These are phyloP conservation scores for Eudemis profundana DNA, from an alignment of 2,888 invertebrate species.

Conservation along the genomic window DNA sequence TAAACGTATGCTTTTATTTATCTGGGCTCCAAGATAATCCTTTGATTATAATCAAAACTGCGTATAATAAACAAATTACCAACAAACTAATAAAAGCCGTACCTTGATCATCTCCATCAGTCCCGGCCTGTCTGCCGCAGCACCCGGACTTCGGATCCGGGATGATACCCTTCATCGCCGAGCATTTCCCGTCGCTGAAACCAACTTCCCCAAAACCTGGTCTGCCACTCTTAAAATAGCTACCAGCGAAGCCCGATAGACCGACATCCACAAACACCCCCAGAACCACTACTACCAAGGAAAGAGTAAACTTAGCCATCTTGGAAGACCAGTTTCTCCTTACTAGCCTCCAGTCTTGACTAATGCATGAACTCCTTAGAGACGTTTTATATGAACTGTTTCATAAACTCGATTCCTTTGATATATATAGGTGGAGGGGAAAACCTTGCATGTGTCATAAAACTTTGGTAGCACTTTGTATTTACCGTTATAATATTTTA, in stretches of 20 bases:
- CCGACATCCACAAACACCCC: neutral
- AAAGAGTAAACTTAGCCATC: conserved; percentile 16
- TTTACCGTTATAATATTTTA: neutral
- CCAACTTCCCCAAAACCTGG: conserved; percentile 3
- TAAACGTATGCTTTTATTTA: no score
- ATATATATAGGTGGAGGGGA: neutral
- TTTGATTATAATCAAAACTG: neutral
- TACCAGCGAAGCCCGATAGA: conserved; percentile 2
- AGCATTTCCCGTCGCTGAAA: conserved; percentile 14
- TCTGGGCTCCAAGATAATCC: no score
- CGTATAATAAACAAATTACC: neutral
- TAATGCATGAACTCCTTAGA: conserved; percentile 2
- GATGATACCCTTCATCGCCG: conserved; percentile 14
- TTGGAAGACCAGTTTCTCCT: conserved; percentile 8
- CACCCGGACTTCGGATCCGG: conserved; percentile 30
- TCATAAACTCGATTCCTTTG: neutral
- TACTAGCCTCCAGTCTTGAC: neutral
- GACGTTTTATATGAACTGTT: conserved; percentile 1
- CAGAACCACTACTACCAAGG: conserved; percentile 18
- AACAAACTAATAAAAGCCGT: neutral
- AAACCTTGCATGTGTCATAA: neutral
- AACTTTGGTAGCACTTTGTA: neutral
- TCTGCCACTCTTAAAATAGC: conserved; percentile 5
- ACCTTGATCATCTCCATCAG: neutral
- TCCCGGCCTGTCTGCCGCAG: conserved; percentile 32